A percentile compares a stretch with the other conserved stretches of the same genome.
Evolutionary conservation across 2,888 invertebrate genomes (phyloP).

Genomic region (Napeogenes inachia): DNA sequence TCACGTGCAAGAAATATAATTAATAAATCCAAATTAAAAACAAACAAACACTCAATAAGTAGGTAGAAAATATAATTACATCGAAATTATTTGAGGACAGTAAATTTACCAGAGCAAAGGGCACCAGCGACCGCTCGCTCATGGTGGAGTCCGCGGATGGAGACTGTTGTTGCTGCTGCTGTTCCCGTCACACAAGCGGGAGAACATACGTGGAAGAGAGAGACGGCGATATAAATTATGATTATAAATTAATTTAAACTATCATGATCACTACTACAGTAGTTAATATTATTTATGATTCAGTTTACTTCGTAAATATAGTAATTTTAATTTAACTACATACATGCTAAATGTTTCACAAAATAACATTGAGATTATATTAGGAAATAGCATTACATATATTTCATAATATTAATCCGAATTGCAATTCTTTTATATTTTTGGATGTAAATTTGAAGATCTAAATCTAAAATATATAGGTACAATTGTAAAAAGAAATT

Average conservation of each 20-base stretch:
- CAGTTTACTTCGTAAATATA: no score
- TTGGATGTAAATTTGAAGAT: no score
- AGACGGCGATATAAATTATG: constrained; percentile 13
- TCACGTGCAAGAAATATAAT: neutral
- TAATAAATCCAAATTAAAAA: neutral
- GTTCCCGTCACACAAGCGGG: constrained; percentile 45
- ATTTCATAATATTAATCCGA: no score
- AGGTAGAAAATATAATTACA: constrained; percentile 60
- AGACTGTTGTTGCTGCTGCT: constrained; percentile 73
- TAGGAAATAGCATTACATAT: no score
- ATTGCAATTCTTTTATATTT: no score
- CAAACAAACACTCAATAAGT: constrained; percentile 9
- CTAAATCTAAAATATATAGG: no score
- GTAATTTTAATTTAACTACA: no score
- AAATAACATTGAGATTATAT: neutral
- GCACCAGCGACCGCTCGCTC: constrained; percentile 73
- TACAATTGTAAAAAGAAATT: neutral
- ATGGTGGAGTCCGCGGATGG: constrained; percentile 75
- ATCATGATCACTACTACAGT: no score
- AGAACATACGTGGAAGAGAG: constrained; percentile 55
- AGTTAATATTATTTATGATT: no score
- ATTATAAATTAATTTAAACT: no score
- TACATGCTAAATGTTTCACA: no score
- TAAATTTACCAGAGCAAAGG: constrained; percentile 76
- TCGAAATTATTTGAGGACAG: constrained; percentile 66